These are phyloP conservation scores for Irena cyanogastra DNA, from an alignment of 2,113 vertebrate genomes.

Conservation along the genomic window DNA sequence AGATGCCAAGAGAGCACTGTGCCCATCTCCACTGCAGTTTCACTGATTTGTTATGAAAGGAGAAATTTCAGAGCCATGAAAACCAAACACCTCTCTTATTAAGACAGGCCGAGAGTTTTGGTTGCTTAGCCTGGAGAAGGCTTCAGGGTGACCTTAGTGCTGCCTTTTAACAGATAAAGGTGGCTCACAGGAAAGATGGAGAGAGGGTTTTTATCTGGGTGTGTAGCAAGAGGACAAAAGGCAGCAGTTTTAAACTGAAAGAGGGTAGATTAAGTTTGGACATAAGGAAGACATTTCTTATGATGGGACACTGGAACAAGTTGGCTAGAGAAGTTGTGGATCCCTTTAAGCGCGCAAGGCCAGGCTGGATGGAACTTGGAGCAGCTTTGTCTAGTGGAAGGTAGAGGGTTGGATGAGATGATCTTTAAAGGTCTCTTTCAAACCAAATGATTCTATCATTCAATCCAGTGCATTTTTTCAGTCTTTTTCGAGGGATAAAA, in stretches of 20 bases:
- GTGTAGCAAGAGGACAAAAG: not conserved
- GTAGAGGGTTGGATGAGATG: not conserved
- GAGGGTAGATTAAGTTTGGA: not conserved
- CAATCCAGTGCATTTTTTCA: not conserved
- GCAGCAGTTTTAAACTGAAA: not conserved
- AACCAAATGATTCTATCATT: not conserved
- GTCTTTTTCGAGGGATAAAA: not conserved
- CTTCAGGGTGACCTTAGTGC: rapidly evolving
- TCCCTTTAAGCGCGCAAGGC: not conserved
- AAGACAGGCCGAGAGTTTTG: not conserved
- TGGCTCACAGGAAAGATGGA: not conserved
- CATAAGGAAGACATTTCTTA: not conserved
- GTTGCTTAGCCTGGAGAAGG: not conserved
- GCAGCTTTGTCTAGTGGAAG: not conserved
- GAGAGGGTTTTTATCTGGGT: not conserved
- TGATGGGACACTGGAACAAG: not conserved
- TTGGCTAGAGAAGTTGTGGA: not conserved
- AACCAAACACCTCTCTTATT: not conserved
- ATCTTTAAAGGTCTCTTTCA: not conserved
- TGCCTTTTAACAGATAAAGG: not conserved
- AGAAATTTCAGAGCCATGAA: not conserved
- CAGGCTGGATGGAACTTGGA: not conserved
- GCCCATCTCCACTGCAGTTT: not conserved
- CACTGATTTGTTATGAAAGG: not conserved
- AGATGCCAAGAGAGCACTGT: not conserved